These are phyloP conservation scores for Oenanthe melanoleuca DNA, from an alignment of 2,113 vertebrate genomes.

Conservation along the genomic window DNA sequence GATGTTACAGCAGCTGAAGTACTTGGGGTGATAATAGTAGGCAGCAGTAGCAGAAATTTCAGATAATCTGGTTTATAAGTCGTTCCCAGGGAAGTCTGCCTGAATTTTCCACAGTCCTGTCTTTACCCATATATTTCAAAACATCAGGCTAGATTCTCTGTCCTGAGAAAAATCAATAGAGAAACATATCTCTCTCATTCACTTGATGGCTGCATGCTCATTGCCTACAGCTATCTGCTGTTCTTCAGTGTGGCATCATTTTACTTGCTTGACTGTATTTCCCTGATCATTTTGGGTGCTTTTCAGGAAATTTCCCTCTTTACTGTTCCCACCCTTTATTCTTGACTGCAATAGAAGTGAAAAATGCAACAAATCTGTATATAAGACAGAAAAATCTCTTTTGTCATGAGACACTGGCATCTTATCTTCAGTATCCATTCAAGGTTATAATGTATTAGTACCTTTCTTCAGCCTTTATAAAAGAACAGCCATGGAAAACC, in stretches of 20 bases:
- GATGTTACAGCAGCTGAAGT: constrained; percentile 15
- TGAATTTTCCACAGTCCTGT: neutral
- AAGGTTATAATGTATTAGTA: neutral
- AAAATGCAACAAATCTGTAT: neutral
- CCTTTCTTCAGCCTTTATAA: neutral
- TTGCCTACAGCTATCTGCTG: constrained; percentile 13
- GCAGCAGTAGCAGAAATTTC: neutral
- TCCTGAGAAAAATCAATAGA: constrained; percentile 42
- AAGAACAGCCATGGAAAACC: neutral
- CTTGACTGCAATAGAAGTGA: neutral
- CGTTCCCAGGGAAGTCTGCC: neutral
- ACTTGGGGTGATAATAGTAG: neutral
- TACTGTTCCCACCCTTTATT: neutral
- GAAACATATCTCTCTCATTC: constrained; percentile 11
- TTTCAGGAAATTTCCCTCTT: neutral
- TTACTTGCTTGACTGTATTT: neutral
- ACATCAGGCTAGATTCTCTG: neutral
- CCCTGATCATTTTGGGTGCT: neutral
- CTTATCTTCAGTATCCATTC: neutral
- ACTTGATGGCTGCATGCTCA: neutral
- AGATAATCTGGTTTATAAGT: neutral
- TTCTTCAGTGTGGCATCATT: constrained; percentile 2
- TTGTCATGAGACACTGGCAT: neutral
- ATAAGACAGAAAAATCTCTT: neutral
- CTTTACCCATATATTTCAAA: constrained; percentile 5